Evolutionary conservation across 1,140 invertebrate species (phyloP).

Genomic region (Drosophila eugracilis): DNA sequence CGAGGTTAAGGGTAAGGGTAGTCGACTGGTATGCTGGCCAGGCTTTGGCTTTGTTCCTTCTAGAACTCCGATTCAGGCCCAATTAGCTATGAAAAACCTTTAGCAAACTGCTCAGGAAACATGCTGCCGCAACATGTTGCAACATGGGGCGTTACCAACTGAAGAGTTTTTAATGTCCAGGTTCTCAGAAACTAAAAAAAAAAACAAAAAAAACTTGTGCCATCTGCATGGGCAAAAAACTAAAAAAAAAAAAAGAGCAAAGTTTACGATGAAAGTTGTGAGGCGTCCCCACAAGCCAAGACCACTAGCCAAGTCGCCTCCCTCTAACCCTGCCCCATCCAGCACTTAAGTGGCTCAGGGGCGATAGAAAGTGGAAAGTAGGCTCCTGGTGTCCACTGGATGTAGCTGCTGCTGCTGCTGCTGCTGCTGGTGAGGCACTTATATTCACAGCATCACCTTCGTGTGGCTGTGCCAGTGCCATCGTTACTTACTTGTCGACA

Average conservation of each 20-base stretch:
- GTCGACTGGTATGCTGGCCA: no score
- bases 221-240: neutral
- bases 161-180: neutral
- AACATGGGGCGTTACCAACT: conserved; percentile 5
- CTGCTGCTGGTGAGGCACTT: neutral
- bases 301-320: neutral
- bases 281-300: no score
- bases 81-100: conserved; percentile 4
- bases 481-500: conserved; percentile 45
- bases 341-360: neutral
- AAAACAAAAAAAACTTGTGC: neutral
- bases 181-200: neutral
- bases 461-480: neutral
- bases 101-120: neutral
- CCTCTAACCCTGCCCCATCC: no score
- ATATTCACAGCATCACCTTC: neutral
- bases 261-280: conserved; percentile 45
- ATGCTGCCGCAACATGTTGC: conserved; percentile 14
- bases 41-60: no score
- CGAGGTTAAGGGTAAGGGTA: neutral
- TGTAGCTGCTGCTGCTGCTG: neutral
- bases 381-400: conserved; percentile 7
- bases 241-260: conserved; percentile 26
- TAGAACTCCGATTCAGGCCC: neutral
- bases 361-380: neutral